These are phyloP conservation scores for Zeugodacus cucurbitae DNA, from an alignment of 1,140 invertebrate species.

Conservation along the genomic window DNA sequence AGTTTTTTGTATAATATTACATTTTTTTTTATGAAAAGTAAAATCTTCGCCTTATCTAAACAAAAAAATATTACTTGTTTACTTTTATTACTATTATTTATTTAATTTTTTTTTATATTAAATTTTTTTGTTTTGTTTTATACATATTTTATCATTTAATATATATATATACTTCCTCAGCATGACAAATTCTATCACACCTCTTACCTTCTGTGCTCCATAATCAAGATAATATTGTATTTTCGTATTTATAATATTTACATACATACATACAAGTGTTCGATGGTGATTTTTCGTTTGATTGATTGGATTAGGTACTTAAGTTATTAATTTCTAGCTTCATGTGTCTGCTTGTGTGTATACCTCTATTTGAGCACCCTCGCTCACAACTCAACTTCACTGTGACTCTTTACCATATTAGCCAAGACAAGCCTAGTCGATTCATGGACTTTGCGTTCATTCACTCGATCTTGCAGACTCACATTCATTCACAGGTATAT, in stretches of 20 bases:
- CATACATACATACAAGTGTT: neutral
- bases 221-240: neutral
- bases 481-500: conserved; percentile 23
- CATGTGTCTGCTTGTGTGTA: neutral
- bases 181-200: neutral
- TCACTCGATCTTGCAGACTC: neutral
- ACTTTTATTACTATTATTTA: no score
- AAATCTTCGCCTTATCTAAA: no score
- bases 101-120: no score
- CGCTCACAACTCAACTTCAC: neutral
- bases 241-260: neutral
- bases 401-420: neutral
- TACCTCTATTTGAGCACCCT: neutral
- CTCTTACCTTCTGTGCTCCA: neutral
- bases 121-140: neutral
- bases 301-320: conserved; percentile 47
- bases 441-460: neutral
- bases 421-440: neutral
- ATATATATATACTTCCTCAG: no score
- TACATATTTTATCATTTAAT: no score
- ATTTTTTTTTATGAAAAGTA: no score
- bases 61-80: no score
- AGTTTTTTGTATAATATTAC: neutral
- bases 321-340: conserved; percentile 43
- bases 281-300: conserved; percentile 45